phyloP scores from a whole-genome alignment of 2,113 vertebrate genomes.

The Cynopterus brachyotis region DNA sequence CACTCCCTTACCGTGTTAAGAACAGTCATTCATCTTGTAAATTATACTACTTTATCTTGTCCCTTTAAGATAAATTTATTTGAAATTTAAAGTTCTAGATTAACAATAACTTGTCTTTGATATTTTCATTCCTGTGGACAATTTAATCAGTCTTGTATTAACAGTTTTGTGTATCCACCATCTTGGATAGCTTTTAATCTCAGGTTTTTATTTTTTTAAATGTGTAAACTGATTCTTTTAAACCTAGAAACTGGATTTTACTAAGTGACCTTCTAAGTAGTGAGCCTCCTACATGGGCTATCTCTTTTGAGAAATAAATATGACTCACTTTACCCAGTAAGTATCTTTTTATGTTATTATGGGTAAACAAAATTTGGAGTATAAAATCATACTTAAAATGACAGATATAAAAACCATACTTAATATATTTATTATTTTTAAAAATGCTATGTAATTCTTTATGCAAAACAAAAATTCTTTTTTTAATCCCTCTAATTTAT shows the following conservation, averaged over 20 bases:
- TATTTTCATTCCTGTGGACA: not conserved
- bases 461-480: not conserved
- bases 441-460: not conserved
- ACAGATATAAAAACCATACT: not conserved
- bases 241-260: not conserved
- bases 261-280: not conserved
- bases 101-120: not conserved
- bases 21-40: not conserved
- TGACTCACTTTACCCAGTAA: not conserved
- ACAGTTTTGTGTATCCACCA: not conserved
- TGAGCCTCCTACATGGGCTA: not conserved
- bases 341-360: not conserved
- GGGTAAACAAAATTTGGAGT: not conserved
- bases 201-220: not conserved
- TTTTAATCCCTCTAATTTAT: not conserved
- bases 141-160: not conserved
- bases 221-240: not conserved
- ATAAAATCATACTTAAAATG: not conserved
- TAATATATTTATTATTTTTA: not conserved
- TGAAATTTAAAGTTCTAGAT: not conserved
- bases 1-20: not conserved
- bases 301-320: not conserved
- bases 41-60: not conserved
- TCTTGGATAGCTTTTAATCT: not conserved
- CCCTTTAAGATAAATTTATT: not conserved